Evolutionary conservation across 2,113 vertebrate species (phyloP).

Genomic region (Prunella himalayana): DNA sequence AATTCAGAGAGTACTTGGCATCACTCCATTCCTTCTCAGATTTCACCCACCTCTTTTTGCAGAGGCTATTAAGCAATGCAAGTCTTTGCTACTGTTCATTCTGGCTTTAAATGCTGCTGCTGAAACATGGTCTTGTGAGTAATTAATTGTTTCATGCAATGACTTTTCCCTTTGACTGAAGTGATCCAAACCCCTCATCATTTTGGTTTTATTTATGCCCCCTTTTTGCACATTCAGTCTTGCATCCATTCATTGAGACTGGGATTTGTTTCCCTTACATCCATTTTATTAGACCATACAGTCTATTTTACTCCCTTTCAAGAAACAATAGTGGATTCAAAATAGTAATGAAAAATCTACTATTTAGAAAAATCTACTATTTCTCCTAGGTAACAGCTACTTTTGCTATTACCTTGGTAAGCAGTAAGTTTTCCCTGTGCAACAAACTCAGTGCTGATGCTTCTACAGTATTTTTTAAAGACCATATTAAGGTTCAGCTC

Average conservation of each 20-base stretch:
- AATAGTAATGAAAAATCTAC: not conserved
- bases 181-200: not conserved
- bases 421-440: not conserved
- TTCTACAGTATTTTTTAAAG: not conserved
- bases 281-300: not conserved
- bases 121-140: not conserved
- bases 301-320: not conserved
- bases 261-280: not conserved
- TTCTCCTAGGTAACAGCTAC: not conserved
- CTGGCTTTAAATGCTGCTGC: not conserved
- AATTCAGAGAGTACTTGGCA: not conserved
- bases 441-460: rapidly evolving
- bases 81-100: not conserved
- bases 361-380: not conserved
- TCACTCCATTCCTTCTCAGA: not conserved
- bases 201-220: not conserved
- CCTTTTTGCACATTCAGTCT: not conserved
- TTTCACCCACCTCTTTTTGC: not conserved
- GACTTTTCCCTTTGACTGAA: not conserved
- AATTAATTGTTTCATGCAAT: not conserved
- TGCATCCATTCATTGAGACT: not conserved
- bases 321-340: not conserved
- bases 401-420: not conserved
- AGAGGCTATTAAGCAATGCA: not conserved
- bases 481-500: not conserved